phyloP scores from a whole-genome alignment of 2,888 invertebrate genomes.

The Drosophila quinaria region DNA sequence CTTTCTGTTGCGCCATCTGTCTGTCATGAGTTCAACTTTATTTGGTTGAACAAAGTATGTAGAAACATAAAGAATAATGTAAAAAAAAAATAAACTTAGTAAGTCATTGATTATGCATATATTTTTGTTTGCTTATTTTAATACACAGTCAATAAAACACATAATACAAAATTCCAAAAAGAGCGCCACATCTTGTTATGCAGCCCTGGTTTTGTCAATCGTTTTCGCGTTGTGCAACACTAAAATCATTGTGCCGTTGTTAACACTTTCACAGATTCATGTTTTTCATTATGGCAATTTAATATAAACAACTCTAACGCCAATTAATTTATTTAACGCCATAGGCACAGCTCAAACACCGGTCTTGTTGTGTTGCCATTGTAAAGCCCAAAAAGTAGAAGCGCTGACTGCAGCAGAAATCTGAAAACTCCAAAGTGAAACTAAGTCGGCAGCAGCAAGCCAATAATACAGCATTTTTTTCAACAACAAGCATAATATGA shows the following conservation, averaged over 20 bases:
- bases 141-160: constrained; percentile 44
- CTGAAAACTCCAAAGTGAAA: constrained; percentile 32
- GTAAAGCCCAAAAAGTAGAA: neutral
- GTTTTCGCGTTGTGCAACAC: constrained; percentile 36
- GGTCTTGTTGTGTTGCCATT: constrained; percentile 19
- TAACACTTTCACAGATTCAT: constrained; percentile 38
- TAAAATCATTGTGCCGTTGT: constrained; percentile 25
- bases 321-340: constrained; percentile 44
- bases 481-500: constrained; percentile 55
- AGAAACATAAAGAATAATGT: neutral
- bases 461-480: constrained; percentile 31
- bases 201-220: constrained; percentile 33
- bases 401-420: constrained; percentile 18
- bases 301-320: constrained; percentile 51
- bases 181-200: constrained; percentile 30
- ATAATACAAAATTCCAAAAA: constrained; percentile 60
- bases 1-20: constrained; percentile 32
- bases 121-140: constrained; percentile 45
- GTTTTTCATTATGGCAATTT: constrained; percentile 57
- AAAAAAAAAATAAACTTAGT: constrained; percentile 30
- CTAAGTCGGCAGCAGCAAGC: constrained; percentile 27
- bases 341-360: constrained; percentile 39
- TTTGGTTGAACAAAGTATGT: constrained; percentile 1
- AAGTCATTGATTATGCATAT: constrained; percentile 41
- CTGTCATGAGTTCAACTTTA: neutral